These are phyloP conservation scores for Andrena dorsata DNA, from an alignment of 2,888 invertebrate species.

Conservation along the genomic window DNA sequence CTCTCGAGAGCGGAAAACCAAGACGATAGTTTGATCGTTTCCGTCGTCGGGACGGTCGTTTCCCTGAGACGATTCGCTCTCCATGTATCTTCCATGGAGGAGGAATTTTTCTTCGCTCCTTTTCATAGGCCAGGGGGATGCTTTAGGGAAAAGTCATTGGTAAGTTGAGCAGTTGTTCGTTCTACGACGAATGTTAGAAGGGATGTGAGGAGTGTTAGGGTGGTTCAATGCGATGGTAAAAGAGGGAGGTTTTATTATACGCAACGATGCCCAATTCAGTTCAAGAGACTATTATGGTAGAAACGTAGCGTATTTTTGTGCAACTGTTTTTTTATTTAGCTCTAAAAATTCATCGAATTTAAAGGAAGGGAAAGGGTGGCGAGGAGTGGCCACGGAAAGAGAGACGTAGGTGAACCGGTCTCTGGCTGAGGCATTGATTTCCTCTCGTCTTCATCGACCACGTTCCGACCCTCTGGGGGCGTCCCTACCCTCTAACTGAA, in stretches of 20 bases:
- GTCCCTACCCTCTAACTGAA: constrained; percentile 72
- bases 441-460: constrained; percentile 84
- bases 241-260: not conserved
- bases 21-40: constrained; percentile 82
- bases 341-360: not conserved
- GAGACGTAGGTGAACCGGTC: constrained; percentile 75
- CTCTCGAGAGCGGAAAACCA: constrained; percentile 73
- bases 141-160: constrained; percentile 11
- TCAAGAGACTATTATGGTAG: not conserved
- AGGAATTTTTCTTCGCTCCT: constrained; percentile 8
- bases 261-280: not conserved
- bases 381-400: constrained; percentile 59
- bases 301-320: not conserved
- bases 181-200: not conserved
- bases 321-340: not conserved
- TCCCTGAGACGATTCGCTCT: constrained; percentile 30
- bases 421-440: constrained; percentile 83
- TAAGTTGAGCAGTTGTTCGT: not conserved
- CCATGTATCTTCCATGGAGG: not conserved
- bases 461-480: constrained; percentile 78
- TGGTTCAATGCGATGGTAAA: not conserved
- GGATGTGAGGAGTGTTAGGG: not conserved
- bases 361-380: constrained; percentile 12
- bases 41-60: constrained; percentile 57
- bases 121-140: too few species aligned